Conservation (phyloP, 2,113 vertebrate genomes). For the Rhynchopsitta pachyrhyncha region DNA sequence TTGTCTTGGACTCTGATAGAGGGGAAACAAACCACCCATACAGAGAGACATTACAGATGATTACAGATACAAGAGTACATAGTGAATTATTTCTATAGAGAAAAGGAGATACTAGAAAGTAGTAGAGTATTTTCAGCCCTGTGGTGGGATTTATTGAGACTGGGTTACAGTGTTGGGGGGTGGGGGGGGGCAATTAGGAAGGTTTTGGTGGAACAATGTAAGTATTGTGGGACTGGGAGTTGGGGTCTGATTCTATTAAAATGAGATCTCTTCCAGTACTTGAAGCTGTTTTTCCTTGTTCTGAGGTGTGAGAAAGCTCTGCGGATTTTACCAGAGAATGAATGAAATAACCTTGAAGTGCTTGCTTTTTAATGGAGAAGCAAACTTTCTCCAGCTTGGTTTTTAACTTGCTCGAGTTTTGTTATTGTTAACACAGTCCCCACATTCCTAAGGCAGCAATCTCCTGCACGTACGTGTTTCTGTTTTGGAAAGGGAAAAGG, state of each 20-base stretch:
- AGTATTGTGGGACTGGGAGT: background rate
- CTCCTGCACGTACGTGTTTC: background rate
- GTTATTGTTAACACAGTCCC: background rate
- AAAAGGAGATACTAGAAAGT: background rate
- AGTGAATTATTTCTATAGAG: conserved; percentile 41
- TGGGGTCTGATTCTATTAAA: background rate
- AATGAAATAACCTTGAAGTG: background rate
- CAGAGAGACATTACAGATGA: conserved; percentile 30
- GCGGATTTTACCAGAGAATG: background rate
- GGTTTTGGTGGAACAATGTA: background rate
- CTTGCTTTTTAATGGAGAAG: background rate
- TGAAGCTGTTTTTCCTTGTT: background rate
- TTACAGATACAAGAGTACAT: background rate
- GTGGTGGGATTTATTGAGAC: background rate
- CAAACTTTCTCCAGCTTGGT: background rate
- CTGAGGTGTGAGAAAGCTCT: background rate
- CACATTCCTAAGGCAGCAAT: background rate
- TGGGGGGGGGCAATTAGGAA: background rate
- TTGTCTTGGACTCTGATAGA: background rate
- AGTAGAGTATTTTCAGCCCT: background rate
- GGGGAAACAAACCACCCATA: background rate
- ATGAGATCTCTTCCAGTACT: background rate
- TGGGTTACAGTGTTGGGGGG: background rate
- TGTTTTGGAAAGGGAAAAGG: conserved; percentile 6
- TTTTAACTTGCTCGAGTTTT: background rate